Evolutionary conservation across 2,797 vertebrate genomes (phyloP).

Genomic region (Phoebastria nigripes): DNA sequence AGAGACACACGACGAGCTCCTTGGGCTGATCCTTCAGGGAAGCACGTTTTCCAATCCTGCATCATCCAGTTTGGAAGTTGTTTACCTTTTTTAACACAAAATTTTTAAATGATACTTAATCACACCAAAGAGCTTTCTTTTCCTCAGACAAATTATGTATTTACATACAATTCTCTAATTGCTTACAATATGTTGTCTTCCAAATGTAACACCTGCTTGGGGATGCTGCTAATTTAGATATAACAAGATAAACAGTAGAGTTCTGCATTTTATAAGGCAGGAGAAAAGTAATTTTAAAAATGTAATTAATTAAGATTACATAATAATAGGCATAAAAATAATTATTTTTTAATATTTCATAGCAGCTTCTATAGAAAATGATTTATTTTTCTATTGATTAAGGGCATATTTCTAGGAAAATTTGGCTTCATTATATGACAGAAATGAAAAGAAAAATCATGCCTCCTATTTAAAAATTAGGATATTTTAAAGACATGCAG

Average conservation of each 20-base stretch:
- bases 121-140: conserved; percentile 54
- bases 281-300: not conserved
- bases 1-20: not conserved
- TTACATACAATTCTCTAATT: conserved; percentile 72
- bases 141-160: conserved; percentile 66
- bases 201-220: conserved; percentile 60
- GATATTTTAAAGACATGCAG: not conserved
- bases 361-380: not conserved
- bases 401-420: not conserved
- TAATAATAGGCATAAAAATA: not conserved
- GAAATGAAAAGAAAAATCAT: not conserved
- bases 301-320: not conserved
- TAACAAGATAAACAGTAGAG: conserved; percentile 36
- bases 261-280: not conserved
- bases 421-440: not conserved
- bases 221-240: conserved; percentile 55
- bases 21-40: not conserved
- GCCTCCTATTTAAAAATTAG: not conserved
- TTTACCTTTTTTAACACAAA: conserved; percentile 4
- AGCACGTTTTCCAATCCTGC: not conserved
- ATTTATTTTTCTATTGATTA: not conserved
- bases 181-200: conserved; percentile 56
- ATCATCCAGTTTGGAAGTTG: not conserved
- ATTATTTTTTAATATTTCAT: not conserved
- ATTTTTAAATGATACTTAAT: conserved; percentile 53